These are phyloP conservation scores for Malacosoma neustria DNA, from an alignment of 2,888 invertebrate genomes.

Conservation along the genomic window DNA sequence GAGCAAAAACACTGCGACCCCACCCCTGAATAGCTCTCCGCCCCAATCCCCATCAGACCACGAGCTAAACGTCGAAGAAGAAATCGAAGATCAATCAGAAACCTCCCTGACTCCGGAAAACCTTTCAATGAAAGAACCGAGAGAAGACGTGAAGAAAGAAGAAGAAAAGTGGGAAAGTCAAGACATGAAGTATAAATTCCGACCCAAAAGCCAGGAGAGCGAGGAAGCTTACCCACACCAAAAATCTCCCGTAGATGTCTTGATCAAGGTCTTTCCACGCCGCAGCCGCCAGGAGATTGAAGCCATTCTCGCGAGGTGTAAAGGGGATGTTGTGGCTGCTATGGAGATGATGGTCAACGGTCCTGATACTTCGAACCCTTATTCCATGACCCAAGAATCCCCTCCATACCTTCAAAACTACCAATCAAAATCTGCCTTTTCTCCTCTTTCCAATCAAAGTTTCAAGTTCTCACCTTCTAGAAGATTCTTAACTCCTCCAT, in stretches of 20 bases:
- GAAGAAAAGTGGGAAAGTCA: slow-evolving; percentile 63
- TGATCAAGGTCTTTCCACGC: slow-evolving; percentile 92
- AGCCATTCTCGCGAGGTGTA: slow-evolving; percentile 85
- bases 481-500: slow-evolving; percentile 87
- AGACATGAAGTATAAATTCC: slow-evolving; percentile 57
- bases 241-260: slow-evolving; percentile 89
- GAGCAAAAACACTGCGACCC: slow-evolving; percentile 41
- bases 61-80: slow-evolving; percentile 74
- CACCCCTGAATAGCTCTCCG: slow-evolving; percentile 49
- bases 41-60: slow-evolving; percentile 66
- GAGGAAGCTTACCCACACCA: slow-evolving; percentile 60
- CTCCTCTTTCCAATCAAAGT: slow-evolving; percentile 78
- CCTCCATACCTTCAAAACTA: slow-evolving; percentile 61
- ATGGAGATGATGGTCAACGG: slow-evolving; percentile 92
- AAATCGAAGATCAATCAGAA: slow-evolving; percentile 59
- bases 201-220: slow-evolving; percentile 34
- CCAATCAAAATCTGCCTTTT: slow-evolving; percentile 84
- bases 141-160: slow-evolving; percentile 62
- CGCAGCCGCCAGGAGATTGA: slow-evolving; percentile 91
- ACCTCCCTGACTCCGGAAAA: slow-evolving; percentile 84
- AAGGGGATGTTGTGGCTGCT: slow-evolving; percentile 93
- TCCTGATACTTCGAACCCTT: slow-evolving; percentile 44
- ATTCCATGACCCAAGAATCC: slow-evolving; percentile 55
- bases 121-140: slow-evolving; percentile 83
- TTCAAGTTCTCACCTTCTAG: slow-evolving; percentile 81